Percentiles rank a stretch among this genome's conserved stretches.
Evolutionary conservation across 2,888 invertebrate genomes (phyloP).

Genomic region (Tineola bisselliella): DNA sequence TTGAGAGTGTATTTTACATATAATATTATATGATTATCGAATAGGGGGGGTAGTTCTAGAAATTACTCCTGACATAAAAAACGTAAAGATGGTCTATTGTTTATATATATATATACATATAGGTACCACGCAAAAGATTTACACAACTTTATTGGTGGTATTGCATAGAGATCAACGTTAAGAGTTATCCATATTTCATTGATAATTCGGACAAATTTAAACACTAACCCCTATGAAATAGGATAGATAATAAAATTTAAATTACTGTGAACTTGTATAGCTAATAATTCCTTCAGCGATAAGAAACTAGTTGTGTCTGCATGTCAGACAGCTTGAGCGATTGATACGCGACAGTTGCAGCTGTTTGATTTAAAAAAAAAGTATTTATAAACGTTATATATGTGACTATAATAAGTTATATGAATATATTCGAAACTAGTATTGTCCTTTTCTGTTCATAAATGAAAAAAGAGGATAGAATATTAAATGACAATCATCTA

Average conservation of each 20-base stretch:
- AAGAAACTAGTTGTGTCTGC: constrained; percentile 9
- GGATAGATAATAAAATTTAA: background rate
- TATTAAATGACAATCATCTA: too few species aligned
- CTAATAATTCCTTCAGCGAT: constrained; percentile 5
- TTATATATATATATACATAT: too few species aligned
- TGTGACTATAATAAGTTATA: too few species aligned
- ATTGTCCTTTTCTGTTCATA: too few species aligned
- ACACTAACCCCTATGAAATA: background rate
- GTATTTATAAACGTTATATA: too few species aligned
- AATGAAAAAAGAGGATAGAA: too few species aligned
- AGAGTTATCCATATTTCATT: background rate
- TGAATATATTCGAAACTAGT: too few species aligned
- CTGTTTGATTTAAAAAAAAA: background rate
- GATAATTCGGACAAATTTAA: background rate
- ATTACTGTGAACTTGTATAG: background rate
- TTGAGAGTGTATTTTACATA: too few species aligned
- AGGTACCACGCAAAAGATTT: background rate
- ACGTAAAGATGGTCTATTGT: too few species aligned
- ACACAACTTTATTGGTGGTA: constrained; percentile 4
- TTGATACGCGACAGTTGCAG: constrained; percentile 1
- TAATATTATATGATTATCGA: too few species aligned
- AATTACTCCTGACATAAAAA: too few species aligned
- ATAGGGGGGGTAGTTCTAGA: too few species aligned
- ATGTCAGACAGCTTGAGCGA: background rate
- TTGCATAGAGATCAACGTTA: background rate